Evolutionary conservation across 2,113 vertebrate genomes (phyloP).

Genomic region (Cathartes aura): DNA sequence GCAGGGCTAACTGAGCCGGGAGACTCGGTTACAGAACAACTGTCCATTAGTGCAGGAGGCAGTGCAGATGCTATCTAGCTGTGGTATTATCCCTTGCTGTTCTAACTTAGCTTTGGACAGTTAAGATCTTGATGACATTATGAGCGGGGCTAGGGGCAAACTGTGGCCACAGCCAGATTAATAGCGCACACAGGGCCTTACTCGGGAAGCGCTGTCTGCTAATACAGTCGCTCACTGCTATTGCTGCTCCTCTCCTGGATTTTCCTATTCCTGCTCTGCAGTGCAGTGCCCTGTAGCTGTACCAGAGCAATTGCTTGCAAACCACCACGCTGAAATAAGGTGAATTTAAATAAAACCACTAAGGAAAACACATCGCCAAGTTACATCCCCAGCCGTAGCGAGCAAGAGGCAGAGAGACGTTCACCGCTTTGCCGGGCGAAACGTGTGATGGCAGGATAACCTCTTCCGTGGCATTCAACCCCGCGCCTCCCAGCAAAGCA

Average conservation of each 20-base stretch:
- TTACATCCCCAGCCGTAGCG: accelerated
- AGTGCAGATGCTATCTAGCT: constrained; percentile 42
- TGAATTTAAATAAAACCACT: background rate
- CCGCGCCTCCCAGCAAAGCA: background rate
- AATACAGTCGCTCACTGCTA: accelerated
- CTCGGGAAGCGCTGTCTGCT: background rate
- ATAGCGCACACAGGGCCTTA: background rate
- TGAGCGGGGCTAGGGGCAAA: constrained; percentile 24
- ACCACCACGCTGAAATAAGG: background rate
- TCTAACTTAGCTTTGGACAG: constrained; percentile 24
- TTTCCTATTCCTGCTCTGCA: background rate
- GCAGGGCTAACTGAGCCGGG: background rate
- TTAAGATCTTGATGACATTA: constrained; percentile 61
- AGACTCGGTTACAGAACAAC: background rate
- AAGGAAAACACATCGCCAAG: background rate
- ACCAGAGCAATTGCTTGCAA: background rate
- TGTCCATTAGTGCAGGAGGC: constrained; percentile 45
- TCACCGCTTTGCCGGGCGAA: background rate
- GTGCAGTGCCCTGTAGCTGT: accelerated
- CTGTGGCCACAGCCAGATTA: constrained; percentile 1
- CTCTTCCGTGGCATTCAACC: background rate
- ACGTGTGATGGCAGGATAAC: background rate
- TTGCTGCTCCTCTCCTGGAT: background rate
- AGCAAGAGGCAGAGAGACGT: background rate
- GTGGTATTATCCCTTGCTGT: background rate